Evolutionary conservation across 53 echinoderm and acorn worm species (phyloP).

Genomic region (Actinopyga echinites): DNA sequence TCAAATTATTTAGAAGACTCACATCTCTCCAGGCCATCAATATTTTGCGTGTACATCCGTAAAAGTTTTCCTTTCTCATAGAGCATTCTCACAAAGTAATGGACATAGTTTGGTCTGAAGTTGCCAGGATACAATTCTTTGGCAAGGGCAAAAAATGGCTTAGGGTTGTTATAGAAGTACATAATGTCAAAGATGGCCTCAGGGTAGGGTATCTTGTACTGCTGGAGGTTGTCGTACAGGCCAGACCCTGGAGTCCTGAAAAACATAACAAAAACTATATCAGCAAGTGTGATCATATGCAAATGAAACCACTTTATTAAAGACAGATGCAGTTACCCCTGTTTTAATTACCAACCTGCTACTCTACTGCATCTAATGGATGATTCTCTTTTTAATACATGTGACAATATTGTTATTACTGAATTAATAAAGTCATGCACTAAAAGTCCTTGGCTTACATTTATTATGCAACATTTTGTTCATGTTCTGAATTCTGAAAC

Average conservation of each 20-base stretch:
- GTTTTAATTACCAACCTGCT: too few relatives aligned
- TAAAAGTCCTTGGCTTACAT: too few relatives aligned
- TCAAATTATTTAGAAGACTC: slow-evolving; percentile 34
- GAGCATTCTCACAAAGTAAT: slow-evolving; percentile 95
- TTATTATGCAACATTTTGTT: too few relatives aligned
- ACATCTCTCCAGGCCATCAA: slow-evolving; percentile 96
- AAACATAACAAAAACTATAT: neutral
- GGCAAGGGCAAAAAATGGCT: slow-evolving; percentile 92
- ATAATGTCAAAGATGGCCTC: slow-evolving; percentile 92
- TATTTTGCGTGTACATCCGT: slow-evolving; percentile 98
- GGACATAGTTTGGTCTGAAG: slow-evolving; percentile 95
- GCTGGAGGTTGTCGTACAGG: slow-evolving; percentile 96
- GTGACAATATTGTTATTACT: too few relatives aligned
- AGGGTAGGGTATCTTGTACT: slow-evolving; percentile 85
- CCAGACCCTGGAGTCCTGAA: slow-evolving; percentile 91
- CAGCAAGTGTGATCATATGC: too few relatives aligned
- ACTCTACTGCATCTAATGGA: too few relatives aligned
- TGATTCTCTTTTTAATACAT: too few relatives aligned
- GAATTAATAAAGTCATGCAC: too few relatives aligned
- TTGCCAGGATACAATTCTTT: slow-evolving; percentile 90
- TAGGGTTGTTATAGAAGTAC: slow-evolving; percentile 79
- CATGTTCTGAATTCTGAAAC: too few relatives aligned
- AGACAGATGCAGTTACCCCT: too few relatives aligned
- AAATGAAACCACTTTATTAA: too few relatives aligned
- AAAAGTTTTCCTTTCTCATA: slow-evolving; percentile 83